phyloP scores from a whole-genome alignment of 2,113 vertebrate species.

The Malurus melanocephalus region DNA sequence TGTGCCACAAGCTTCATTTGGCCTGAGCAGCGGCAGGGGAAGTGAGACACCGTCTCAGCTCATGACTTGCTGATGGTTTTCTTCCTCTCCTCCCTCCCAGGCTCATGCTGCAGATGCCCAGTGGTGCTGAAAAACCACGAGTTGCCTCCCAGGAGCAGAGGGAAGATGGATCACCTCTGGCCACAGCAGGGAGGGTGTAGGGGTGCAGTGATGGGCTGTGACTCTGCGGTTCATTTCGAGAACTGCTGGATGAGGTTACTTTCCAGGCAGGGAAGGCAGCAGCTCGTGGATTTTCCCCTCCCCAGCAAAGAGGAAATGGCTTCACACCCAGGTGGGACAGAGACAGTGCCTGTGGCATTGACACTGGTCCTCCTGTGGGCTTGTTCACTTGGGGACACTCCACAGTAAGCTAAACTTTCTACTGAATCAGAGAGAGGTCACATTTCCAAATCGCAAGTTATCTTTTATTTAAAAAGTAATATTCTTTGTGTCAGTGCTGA shows the following conservation, averaged over 20 bases:
- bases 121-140: background rate
- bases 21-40: background rate
- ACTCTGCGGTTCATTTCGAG: background rate
- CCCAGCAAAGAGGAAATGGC: rapidly evolving
- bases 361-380: background rate
- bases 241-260: background rate
- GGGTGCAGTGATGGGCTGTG: background rate
- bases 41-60: background rate
- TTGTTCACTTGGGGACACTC: background rate
- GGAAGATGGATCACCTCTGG: background rate
- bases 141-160: background rate
- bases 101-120: background rate
- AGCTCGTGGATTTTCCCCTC: background rate
- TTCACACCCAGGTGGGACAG: background rate
- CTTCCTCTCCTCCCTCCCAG: background rate
- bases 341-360: rapidly evolving
- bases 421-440: rapidly evolving
- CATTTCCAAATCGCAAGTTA: background rate
- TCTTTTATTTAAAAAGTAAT: background rate
- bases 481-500: background rate
- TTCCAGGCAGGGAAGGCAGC: background rate
- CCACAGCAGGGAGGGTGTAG: background rate
- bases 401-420: background rate
- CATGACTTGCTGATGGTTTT: background rate
- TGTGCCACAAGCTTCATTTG: slow-evolving; percentile 15